Base-by-base conservation (phyloP, 2,113 vertebrate species). In the Erythrocercus mccallii region DNA sequence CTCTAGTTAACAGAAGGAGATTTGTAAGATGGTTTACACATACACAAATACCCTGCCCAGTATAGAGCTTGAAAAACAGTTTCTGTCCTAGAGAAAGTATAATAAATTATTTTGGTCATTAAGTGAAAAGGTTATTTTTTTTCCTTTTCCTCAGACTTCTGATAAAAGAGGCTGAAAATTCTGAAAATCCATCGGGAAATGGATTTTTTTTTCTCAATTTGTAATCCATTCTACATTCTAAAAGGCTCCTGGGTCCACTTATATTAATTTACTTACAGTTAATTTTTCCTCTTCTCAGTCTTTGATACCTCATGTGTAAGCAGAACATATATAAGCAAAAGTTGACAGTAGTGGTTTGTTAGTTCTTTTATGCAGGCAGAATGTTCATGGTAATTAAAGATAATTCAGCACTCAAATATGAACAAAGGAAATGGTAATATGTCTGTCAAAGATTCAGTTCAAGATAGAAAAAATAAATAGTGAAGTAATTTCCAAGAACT, bases 341-440 rank as follows among this genome's bases (percentile, higher is more conserved):
- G 83, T 68, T 92, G 90, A 86, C 90, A 92, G 61, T 57, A 72
- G 21, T 68, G 33, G 47, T 94, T 96, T 96, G 94, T 95, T 96
- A 91, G 51, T 94, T 91, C 70, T 96, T 95, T 85, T 66, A 86
- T 66, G 54, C 62, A 93, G 78, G 57, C 78, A 85, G 64, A 84
- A 85, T 69, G 85, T 94, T 95, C 90, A 81, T 77, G 47, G 44
- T 89, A 95, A 93, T 94, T 97, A 97, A 95, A 92, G 72, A 95
- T 93, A 97, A 96, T 97, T 92, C 87, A 72, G 81, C 50, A 64
- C 76, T 97, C 83, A 94, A 73, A 73, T 88, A 88, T 81, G 95
- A 96, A 95, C 81, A 97, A 97, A 97, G 44, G 48, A 90, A 94
- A 95, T 93, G 79, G 72, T 97, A 94, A 95, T 87, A 86, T 58